Percentiles rank a stretch among this genome's conserved stretches.
phyloP scores from a whole-genome alignment of 2,797 vertebrate species.

The Malurus leucopterus region DNA sequence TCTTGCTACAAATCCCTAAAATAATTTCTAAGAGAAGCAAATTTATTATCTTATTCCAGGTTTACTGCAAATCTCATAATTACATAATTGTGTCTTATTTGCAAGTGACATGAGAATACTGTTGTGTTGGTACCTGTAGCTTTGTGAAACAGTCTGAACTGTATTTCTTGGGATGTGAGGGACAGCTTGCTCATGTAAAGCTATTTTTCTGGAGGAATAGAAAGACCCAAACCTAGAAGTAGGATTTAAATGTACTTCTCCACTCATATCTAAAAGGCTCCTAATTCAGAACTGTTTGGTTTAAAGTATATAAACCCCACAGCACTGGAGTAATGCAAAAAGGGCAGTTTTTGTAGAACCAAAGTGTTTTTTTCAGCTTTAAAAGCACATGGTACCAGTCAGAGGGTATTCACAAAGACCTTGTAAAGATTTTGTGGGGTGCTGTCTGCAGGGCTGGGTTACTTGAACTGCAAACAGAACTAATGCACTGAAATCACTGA shows the following conservation, averaged over 20 bases:
- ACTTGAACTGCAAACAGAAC: background rate
- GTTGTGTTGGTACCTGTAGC: background rate
- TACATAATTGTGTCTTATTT: background rate
- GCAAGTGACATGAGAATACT: background rate
- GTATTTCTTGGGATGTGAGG: background rate
- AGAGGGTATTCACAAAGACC: background rate
- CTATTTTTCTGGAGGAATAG: background rate
- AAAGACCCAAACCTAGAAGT: background rate
- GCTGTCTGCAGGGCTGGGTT: background rate
- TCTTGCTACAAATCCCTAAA: background rate
- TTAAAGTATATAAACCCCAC: background rate
- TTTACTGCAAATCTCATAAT: background rate
- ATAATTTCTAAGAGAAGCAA: background rate
- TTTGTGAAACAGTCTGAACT: background rate
- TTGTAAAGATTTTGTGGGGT: background rate
- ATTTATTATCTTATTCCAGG: background rate
- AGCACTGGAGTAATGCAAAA: background rate
- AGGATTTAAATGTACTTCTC: background rate
- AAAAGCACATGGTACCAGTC: background rate
- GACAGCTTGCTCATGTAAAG: background rate
- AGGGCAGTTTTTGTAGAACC: background rate
- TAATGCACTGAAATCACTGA: background rate
- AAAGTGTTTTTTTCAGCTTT: fast-evolving
- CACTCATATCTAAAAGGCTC: background rate
- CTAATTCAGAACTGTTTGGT: background rate